Evolutionary conservation across 1,140 invertebrate species (phyloP), one percentile per base, ranked within the genome.

Genomic region (Trichonephila clavata): DNA sequence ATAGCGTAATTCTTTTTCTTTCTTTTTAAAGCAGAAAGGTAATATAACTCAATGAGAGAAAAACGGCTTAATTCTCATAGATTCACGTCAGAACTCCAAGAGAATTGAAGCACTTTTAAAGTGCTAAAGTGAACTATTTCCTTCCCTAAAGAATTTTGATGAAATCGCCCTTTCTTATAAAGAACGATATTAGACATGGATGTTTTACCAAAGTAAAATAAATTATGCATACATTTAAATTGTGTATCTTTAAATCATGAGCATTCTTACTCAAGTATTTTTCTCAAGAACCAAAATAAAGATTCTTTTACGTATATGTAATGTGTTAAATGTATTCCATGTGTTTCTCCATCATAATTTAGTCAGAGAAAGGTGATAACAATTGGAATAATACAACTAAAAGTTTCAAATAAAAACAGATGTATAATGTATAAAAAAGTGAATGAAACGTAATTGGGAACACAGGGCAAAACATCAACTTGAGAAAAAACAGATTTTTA

Each of bases 161-260:
- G 71, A 39, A 32, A 32, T 32, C 27, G 39, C 24, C 21, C 71
- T 77, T 77, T 77, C 71, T 13, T 6, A 20, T 20, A 77, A 7
- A 63, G 21, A 63, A 20, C 16, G 18, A 18, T 63, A 63, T 63
- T 63, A 63, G 71, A 77, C 71, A 16, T 32, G 2, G n/a, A 32
- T 32, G 24, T 39, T 18, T 16, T 27, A 16, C 16, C 7, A 16
- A 32, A 32, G 71, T 77, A 18, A 32, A 77, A 77, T 77, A 77
- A 77, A 77, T 77, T 77, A 77, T 77, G 71, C 71, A 77, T 39
- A 77, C 39, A 27, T 39, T 77, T 77, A 39, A 77, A 77, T 32
- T 39, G 27, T 77, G 27, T 6, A 77, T 24, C 32, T 77, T 77
- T 77, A 77, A 77, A 77, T 77, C 16, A 77, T 27, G 71, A 16